Conservation (phyloP, 1,140 invertebrate genomes). For the Caenorhabditis brenneri region DNA sequence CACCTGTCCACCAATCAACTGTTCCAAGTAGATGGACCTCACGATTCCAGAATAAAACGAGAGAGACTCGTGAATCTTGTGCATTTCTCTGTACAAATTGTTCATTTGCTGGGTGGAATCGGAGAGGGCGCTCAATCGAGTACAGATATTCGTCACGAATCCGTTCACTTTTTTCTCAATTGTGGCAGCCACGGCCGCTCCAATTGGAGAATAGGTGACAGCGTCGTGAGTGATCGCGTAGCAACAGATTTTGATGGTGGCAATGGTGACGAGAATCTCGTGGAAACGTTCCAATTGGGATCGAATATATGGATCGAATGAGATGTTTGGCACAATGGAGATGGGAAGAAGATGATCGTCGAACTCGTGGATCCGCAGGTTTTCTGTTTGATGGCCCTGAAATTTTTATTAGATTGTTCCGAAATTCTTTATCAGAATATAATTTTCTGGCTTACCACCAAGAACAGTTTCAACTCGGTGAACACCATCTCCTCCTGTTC, state of each 20-base stretch:
- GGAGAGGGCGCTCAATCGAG: background rate
- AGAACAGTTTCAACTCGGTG: slow-evolving; percentile 20
- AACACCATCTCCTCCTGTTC: slow-evolving; percentile 17
- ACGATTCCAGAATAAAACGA: background rate
- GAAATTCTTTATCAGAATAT: background rate
- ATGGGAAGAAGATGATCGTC: background rate
- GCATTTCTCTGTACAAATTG: background rate
- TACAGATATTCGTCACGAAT: background rate
- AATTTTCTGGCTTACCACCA: background rate
- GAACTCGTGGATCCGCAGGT: background rate
- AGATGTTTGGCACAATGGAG: background rate
- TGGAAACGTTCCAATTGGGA: background rate
- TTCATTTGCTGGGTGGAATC: slow-evolving; percentile 14
- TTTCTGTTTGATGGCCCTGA: slow-evolving; percentile 17
- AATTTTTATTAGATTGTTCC: background rate
- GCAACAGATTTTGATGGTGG: slow-evolving; percentile 19
- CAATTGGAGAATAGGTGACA: background rate
- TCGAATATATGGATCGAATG: slow-evolving; percentile 8
- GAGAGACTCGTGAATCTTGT: background rate
- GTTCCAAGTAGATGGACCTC: background rate
- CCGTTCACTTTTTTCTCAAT: slow-evolving; percentile 11
- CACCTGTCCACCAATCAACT: slow-evolving; percentile 24
- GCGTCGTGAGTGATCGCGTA: slow-evolving; percentile 8
- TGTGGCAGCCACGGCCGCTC: background rate
- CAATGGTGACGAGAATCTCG: background rate